Conservation (phyloP, 2,113 vertebrate genomes). For the Uropsilus gracilis region DNA sequence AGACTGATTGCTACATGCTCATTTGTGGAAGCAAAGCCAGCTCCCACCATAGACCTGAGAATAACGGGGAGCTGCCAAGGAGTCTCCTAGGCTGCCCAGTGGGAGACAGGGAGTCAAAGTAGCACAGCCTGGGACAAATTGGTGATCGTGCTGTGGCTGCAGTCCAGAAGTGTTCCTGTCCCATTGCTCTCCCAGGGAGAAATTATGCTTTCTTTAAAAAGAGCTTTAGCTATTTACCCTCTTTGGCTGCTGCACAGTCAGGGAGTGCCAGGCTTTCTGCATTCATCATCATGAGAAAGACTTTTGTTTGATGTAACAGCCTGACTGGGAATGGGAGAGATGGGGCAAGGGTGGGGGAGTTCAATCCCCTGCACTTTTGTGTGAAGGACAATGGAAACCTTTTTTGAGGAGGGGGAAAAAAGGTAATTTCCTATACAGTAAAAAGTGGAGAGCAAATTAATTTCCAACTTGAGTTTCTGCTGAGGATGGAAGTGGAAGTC, state of each 20-base stretch:
- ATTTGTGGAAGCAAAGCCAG: not conserved
- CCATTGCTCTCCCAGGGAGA: slow-evolving; percentile 48
- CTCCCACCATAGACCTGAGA: not conserved
- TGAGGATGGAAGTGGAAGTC: not conserved
- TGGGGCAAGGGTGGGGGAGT: not conserved
- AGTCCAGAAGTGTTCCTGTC: not conserved
- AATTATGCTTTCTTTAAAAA: slow-evolving; percentile 53
- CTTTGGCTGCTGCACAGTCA: slow-evolving; percentile 15
- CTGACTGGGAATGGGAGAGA: not conserved
- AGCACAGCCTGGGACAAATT: slow-evolving; percentile 51
- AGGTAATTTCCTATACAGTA: slow-evolving; percentile 30
- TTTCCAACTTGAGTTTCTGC: not conserved
- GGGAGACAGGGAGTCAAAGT: not conserved
- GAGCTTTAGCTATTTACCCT: slow-evolving; percentile 52
- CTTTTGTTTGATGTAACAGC: slow-evolving; percentile 54
- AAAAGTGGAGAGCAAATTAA: slow-evolving; percentile 52
- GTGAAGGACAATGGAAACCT: slow-evolving; percentile 48
- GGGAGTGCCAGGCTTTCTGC: not conserved
- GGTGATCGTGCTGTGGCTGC: not conserved
- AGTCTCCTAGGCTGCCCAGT: not conserved
- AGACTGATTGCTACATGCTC: not conserved
- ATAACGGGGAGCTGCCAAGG: too few relatives aligned
- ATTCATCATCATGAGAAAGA: slow-evolving; percentile 63
- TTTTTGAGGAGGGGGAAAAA: not conserved
- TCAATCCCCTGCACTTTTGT: slow-evolving; percentile 47